phyloP scores from a whole-genome alignment of 2,888 invertebrate genomes.

The Tolmerus cingulatus region DNA sequence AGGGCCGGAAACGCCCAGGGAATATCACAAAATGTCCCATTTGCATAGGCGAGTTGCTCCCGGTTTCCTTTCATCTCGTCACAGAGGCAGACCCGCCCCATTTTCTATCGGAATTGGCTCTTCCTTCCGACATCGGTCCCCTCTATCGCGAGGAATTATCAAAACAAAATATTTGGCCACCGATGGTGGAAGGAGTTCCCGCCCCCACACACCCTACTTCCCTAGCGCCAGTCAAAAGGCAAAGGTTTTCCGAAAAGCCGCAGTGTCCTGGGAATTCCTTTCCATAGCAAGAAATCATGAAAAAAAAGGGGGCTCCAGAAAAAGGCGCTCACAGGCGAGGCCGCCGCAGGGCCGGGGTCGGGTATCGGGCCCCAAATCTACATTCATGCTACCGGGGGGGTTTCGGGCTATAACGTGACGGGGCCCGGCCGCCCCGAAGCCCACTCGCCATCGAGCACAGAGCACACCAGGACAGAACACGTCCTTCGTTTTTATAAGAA shows the following conservation, averaged over 20 bases:
- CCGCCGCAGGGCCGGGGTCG: neutral
- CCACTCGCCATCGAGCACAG: neutral
- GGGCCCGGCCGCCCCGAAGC: neutral
- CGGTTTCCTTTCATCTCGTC: neutral
- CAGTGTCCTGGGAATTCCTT: neutral
- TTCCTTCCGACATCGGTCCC: slow-evolving; percentile 10
- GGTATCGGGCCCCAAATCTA: slow-evolving; percentile 23
- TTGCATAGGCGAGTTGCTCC: slow-evolving; percentile 4
- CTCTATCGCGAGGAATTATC: slow-evolving; percentile 34
- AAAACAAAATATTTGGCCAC: slow-evolving; percentile 39
- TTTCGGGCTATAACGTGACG: neutral
- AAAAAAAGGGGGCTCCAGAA: neutral
- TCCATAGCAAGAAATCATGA: neutral
- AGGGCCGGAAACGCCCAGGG: neutral
- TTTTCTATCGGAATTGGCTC: slow-evolving; percentile 27
- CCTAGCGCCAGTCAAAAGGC: neutral
- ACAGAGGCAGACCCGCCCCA: neutral
- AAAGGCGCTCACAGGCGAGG: neutral
- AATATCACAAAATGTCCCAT: slow-evolving; percentile 3
- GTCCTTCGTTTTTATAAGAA: slow-evolving; percentile 29
- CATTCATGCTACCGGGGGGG: neutral
- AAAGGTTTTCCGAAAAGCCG: neutral
- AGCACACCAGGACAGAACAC: neutral
- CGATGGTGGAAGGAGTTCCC: neutral
- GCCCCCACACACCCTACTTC: neutral